Evolutionary conservation across 2,888 invertebrate genomes (phyloP).

Genomic region (Melanargia galathea): DNA sequence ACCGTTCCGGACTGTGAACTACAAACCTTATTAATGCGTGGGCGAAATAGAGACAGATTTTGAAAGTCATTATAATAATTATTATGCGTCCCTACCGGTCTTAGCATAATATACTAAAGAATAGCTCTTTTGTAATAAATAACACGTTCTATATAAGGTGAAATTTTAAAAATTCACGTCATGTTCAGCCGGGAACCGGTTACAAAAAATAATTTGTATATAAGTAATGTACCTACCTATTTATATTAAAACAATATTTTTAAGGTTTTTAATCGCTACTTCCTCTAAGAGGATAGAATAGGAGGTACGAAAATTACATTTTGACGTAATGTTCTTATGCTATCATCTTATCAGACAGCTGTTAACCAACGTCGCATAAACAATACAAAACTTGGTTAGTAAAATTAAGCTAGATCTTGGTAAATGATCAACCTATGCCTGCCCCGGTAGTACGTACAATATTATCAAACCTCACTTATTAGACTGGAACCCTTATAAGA

Average conservation of each 20-base stretch:
- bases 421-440: no score
- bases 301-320: no score
- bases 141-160: background rate
- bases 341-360: no score
- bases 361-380: no score
- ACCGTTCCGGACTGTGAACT: no score
- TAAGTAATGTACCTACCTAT: background rate
- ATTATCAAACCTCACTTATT: no score
- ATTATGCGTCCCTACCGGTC: conserved; percentile 6
- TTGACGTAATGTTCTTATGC: no score
- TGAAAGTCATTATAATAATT: background rate
- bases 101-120: background rate
- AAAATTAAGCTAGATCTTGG: no score
- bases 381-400: no score
- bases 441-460: no score
- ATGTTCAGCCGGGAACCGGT: conserved; percentile 2
- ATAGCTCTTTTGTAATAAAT: conserved; percentile 4
- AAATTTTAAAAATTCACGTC: conserved; percentile 4
- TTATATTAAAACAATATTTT: background rate
- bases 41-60: background rate
- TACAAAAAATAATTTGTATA: conserved; percentile 1
- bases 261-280: background rate
- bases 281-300: no score
- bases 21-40: background rate
- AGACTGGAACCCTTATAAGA: no score